phyloP scores from a whole-genome alignment of 2,113 vertebrate species.

The Tachycineta bicolor region DNA sequence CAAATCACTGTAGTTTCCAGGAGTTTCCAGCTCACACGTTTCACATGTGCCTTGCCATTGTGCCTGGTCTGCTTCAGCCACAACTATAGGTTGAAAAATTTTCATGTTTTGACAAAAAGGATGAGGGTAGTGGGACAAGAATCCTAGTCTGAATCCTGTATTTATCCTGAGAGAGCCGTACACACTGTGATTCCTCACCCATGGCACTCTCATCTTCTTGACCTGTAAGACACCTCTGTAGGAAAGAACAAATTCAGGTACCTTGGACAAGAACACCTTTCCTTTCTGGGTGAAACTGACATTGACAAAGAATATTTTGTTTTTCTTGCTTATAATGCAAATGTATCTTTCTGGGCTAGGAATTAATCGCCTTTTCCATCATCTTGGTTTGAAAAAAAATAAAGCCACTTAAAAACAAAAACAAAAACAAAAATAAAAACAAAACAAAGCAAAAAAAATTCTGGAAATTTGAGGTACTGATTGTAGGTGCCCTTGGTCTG shows the following conservation, averaged over 20 bases:
- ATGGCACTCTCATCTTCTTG: neutral
- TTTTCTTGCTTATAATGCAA: neutral
- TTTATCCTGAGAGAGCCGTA: neutral
- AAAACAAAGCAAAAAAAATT: neutral
- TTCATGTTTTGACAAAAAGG: neutral
- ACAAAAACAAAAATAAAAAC: neutral
- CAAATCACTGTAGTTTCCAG: neutral
- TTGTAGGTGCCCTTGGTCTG: rapidly evolving
- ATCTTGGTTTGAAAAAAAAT: neutral
- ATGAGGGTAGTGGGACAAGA: neutral
- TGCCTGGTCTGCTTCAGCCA: neutral
- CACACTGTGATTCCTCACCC: neutral
- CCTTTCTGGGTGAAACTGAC: neutral
- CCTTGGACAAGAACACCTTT: neutral
- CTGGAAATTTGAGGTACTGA: neutral
- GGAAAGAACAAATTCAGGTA: rapidly evolving
- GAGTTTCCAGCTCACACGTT: rapidly evolving
- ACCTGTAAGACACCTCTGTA: neutral
- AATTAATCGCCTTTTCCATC: neutral
- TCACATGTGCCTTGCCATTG: no score
- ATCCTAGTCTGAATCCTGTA: neutral
- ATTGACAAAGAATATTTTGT: neutral
- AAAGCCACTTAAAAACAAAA: neutral
- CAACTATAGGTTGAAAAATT: neutral
- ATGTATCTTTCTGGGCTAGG: neutral